phyloP scores from a whole-genome alignment of 2,797 vertebrate species.

The Periparus ater region DNA sequence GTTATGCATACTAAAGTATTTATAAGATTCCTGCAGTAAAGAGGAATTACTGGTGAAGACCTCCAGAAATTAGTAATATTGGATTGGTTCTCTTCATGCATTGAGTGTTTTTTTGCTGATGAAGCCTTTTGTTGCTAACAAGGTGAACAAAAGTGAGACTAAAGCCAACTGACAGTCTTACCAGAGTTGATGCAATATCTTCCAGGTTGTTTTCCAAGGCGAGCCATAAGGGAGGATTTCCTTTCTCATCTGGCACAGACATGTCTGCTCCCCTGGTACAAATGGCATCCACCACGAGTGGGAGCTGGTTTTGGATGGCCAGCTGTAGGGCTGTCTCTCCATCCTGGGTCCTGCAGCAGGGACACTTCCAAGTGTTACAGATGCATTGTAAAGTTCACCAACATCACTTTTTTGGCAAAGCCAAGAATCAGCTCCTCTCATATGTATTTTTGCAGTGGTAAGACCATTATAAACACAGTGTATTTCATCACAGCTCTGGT shows the following conservation, averaged over 20 bases:
- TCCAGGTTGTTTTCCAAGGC: conserved; percentile 89
- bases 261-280: conserved; percentile 97
- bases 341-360: conserved; percentile 86
- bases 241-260: conserved; percentile 93
- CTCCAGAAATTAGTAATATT: background rate
- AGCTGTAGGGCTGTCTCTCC: conserved; percentile 95
- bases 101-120: background rate
- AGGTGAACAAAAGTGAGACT: background rate
- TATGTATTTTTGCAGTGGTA: background rate
- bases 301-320: conserved; percentile 95
- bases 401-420: background rate
- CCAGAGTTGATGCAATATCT: conserved; percentile 97
- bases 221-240: conserved; percentile 93
- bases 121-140: background rate
- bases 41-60: background rate
- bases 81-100: background rate
- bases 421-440: background rate
- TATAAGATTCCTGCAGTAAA: background rate
- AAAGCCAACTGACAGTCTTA: conserved; percentile 58
- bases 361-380: background rate
- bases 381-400: background rate
- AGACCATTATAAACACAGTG: background rate
- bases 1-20: background rate
- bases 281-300: conserved; percentile 95
- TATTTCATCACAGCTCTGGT: background rate